Evolutionary conservation across 2,888 invertebrate species (phyloP).

Genomic region (Drosophila mayaguana): DNA sequence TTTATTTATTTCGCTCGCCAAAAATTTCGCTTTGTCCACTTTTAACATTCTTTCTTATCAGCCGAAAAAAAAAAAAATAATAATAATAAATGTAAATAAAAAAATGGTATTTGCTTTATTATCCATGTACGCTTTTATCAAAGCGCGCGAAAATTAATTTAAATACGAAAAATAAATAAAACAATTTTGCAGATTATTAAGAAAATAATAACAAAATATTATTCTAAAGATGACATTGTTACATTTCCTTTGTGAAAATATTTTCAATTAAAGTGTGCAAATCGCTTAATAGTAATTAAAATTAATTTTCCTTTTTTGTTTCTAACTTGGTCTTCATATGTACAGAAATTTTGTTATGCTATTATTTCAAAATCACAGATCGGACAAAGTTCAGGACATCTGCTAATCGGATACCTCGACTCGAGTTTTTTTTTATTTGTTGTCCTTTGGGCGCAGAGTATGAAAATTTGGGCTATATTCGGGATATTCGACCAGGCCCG

Average conservation of each 20-base stretch:
- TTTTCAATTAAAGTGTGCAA: background rate
- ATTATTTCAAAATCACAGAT: too few relatives aligned
- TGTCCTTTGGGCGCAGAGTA: too few relatives aligned
- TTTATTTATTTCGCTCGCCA: conserved; percentile 23
- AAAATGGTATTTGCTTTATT: conserved; percentile 32
- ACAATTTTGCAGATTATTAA: conserved; percentile 16
- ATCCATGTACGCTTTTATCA: conserved; percentile 12
- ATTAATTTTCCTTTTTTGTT: background rate
- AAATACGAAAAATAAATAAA: conserved; percentile 15
- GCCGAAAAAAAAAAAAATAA: conserved; percentile 14
- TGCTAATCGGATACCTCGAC: too few relatives aligned
- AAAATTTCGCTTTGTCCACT: conserved; percentile 15
- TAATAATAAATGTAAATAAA: too few relatives aligned
- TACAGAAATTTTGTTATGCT: too few relatives aligned
- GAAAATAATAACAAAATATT: conserved; percentile 4
- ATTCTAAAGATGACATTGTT: conserved; percentile 8
- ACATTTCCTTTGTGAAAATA: conserved; percentile 13
- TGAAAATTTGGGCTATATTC: too few relatives aligned
- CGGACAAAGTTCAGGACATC: too few relatives aligned
- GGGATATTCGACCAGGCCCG: too few relatives aligned
- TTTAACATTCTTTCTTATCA: conserved; percentile 3
- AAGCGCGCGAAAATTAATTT: conserved; percentile 62
- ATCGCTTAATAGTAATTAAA: conserved; percentile 1
- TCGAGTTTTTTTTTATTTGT: too few relatives aligned
- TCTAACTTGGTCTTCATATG: too few relatives aligned